Percentiles rank a stretch among this genome's conserved stretches.
Evolutionary conservation across 2,113 vertebrate species (phyloP).

Genomic region (Fregata magnificens): DNA sequence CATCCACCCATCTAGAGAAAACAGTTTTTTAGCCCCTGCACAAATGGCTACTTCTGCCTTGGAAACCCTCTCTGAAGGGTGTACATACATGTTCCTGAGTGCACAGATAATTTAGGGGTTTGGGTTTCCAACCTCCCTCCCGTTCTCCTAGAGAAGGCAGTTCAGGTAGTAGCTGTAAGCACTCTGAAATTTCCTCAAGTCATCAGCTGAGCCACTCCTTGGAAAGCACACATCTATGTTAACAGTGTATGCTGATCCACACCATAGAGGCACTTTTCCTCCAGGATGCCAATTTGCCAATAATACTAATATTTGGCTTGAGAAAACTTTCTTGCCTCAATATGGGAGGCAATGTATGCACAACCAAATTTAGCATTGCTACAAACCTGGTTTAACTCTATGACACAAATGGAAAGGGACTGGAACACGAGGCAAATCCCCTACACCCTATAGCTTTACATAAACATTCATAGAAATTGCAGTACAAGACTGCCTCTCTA

Average conservation of each 20-base stretch:
- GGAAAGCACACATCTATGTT: background rate
- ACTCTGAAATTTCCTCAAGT: background rate
- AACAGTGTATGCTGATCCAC: background rate
- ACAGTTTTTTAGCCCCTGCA: background rate
- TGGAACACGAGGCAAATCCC: background rate
- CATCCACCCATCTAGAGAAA: background rate
- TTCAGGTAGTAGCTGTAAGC: background rate
- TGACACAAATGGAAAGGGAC: background rate
- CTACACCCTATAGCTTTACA: background rate
- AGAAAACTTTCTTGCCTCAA: background rate
- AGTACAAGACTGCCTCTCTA: background rate
- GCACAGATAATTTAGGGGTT: background rate
- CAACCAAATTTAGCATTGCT: background rate
- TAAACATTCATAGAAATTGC: background rate
- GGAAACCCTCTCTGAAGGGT: background rate
- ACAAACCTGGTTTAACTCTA: background rate
- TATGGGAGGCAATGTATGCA: background rate
- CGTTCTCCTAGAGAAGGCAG: background rate
- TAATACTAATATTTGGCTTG: background rate
- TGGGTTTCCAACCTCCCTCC: background rate
- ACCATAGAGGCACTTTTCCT: background rate
- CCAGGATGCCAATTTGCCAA: background rate
- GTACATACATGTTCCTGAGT: background rate
- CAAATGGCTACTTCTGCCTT: background rate
- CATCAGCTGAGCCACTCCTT: background rate